Evolutionary conservation across 2,888 invertebrate genomes (phyloP), one percentile per base, ranked within the genome.

Genomic region (Tenthredo distinguenda): DNA sequence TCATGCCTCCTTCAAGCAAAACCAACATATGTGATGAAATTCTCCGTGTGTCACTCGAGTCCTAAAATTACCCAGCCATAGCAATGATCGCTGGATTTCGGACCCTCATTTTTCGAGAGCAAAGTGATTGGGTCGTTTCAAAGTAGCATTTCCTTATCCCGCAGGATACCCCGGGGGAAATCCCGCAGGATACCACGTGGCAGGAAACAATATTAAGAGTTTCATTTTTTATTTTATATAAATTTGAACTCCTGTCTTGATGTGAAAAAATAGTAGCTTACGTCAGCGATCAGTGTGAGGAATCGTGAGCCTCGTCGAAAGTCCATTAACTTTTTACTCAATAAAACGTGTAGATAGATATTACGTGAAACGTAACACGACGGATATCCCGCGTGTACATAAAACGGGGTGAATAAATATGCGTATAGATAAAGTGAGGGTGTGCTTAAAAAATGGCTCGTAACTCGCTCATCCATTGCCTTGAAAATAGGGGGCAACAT

Each of bases 21-120:
- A 68, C 15, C 0, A 85, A 50, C 84, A 50, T 82, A 85, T 31
- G 37, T 31, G 34, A 31, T 85, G 50, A 37, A 84, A 55, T 62
- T 50, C n/a, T 40, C 4, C 3, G 26, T 6, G 12, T 12, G 74
- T 74, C 43, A 74, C 26, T 74, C 26, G 74, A 74, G 74, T 40
- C 47, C 26, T 21, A 26, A 74, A 74, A 74, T 26, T 21, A 43
- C 21, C 10, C 26, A 43, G 43, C 74, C 26, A 74, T 21, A 21
- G 74, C 12, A 26, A 21, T 74, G 74, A 74, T 74, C 40, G 40
- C 43, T 40, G 40, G n/a, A 74, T 74, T 74, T 43, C 26, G 26
- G 40, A 40, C 74, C 10, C 74, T 40, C 43, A 31, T 43, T 43
- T 74, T 74, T 74, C n/a, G 7, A 37, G 21, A 43, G 10, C 21